Base-by-base conservation (phyloP, 2,113 vertebrate species). In the Capra hircus region DNA sequence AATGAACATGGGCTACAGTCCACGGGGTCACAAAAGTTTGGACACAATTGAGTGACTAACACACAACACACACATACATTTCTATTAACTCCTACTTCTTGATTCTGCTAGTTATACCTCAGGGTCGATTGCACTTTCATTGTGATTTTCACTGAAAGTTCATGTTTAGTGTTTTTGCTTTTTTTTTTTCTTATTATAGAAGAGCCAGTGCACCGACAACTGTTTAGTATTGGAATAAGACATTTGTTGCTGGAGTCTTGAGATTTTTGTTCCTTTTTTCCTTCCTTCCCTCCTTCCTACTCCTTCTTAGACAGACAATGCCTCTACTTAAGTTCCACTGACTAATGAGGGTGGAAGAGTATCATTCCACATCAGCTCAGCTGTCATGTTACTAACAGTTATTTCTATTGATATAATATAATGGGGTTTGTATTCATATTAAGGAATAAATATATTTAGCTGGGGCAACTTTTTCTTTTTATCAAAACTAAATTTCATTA, bases 291-390 rank as follows among this genome's bases (percentile, higher is more conserved):
- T 55, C 33, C 27, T 43, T 82, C 40, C 17, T 17, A 4, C n/a
- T 52, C 23, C 55, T 82, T 88, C 33, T n/a, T 16, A 91, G 3
- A 33, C 21, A 27, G 19, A n/a, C 1, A 71, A 25, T 36, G 1
- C 12, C 6, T 40, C 25, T 43, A 30, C 30, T 36, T 19, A 64
- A 67, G 71, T 85, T 94, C 28, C 21, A 23, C 5, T 23, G 45
- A 88, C 7, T 21, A 0, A 45, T 71, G 25, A 13, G 30, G 3
- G 2, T 23, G 25, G 16, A 3, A 30, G 12, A 4, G 2, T 60
- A 48, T 52, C 28, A 78, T 94, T 88, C 13, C 28, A 62, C 3
- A 53, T 45, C 59, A 64, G 30, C 7, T 92, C 16, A 81, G 27
- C 25, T 48, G 6, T 9, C 33, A 30, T 52, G 33, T 55, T 78